A percentile compares a stretch with the other conserved stretches of the same genome.
phyloP scores from a whole-genome alignment of 1,140 invertebrate genomes.

The Papilio dardanus region DNA sequence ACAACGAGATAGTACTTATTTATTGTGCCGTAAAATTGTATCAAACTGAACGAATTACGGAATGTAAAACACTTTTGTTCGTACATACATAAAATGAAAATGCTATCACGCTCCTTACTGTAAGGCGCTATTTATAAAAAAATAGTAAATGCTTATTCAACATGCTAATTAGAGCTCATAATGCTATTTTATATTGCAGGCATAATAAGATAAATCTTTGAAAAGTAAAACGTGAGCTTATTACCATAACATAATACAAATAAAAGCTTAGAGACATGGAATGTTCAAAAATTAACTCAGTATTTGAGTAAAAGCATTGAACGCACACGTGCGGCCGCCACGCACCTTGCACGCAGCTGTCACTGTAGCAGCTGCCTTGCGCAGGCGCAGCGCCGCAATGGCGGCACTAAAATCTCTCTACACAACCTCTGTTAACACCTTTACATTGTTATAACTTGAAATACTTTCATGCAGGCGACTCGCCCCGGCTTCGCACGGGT shows the following conservation, averaged over 20 bases:
- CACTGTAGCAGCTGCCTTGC: conserved; percentile 5
- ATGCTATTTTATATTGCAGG: too few species aligned
- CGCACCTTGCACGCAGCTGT: conserved; percentile 57
- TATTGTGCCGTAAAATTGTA: too few species aligned
- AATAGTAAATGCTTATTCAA: too few species aligned
- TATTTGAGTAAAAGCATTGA: conserved; percentile 9
- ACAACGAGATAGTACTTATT: too few species aligned
- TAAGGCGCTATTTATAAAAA: too few species aligned
- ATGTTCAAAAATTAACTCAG: conserved; percentile 28
- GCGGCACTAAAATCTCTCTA: conserved; percentile 5
- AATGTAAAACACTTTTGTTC: too few species aligned
- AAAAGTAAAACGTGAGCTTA: background rate
- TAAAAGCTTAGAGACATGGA: background rate
- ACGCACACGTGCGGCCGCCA: conserved; percentile 40
- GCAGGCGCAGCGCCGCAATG: background rate
- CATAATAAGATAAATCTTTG: background rate
- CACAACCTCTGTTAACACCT: conserved; percentile 11
- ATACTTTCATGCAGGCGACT: conserved; percentile 1
- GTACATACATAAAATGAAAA: too few species aligned
- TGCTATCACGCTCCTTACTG: too few species aligned
- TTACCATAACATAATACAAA: background rate
- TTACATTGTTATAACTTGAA: background rate
- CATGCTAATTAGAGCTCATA: background rate
- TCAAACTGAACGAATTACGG: too few species aligned
- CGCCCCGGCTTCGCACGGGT: too few species aligned